Evolutionary conservation across 2,888 invertebrate species (phyloP).

Genomic region (Napeogenes sylphis): DNA sequence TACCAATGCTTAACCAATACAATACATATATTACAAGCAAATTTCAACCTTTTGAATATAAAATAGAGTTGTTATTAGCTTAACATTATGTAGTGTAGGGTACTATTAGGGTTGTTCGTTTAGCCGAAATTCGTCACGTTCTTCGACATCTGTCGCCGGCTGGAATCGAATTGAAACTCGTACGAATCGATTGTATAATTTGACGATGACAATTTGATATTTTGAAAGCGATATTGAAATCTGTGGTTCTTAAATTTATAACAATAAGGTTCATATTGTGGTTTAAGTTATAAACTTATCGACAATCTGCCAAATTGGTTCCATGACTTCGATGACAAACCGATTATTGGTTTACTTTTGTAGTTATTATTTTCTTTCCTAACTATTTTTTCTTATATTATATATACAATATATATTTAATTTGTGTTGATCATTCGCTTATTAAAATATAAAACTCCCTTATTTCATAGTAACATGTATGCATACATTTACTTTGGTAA

Average conservation of each 20-base stretch:
- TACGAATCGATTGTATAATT: slow-evolving; percentile 72
- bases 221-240: slow-evolving; percentile 65
- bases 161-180: slow-evolving; percentile 64
- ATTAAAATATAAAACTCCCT: no score
- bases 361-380: slow-evolving; percentile 28
- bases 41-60: slow-evolving; percentile 32
- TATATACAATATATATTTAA: no score
- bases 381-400: no score
- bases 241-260: slow-evolving; percentile 17
- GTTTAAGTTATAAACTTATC: slow-evolving; percentile 16
- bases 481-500: no score
- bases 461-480: no score
- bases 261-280: neutral
- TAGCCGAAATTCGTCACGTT: slow-evolving; percentile 76
- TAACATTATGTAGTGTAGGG: slow-evolving; percentile 32
- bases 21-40: slow-evolving; percentile 36
- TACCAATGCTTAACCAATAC: slow-evolving; percentile 57
- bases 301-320: slow-evolving; percentile 57
- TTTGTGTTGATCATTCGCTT: no score
- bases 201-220: slow-evolving; percentile 71
- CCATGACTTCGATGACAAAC: slow-evolving; percentile 61
- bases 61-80: slow-evolving; percentile 6
- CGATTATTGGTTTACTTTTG: slow-evolving; percentile 51
- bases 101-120: slow-evolving; percentile 46
- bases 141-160: slow-evolving; percentile 73